These are phyloP conservation scores for Aplysia californica DNA, from an alignment of 1,140 invertebrate genomes.

Conservation along the genomic window DNA sequence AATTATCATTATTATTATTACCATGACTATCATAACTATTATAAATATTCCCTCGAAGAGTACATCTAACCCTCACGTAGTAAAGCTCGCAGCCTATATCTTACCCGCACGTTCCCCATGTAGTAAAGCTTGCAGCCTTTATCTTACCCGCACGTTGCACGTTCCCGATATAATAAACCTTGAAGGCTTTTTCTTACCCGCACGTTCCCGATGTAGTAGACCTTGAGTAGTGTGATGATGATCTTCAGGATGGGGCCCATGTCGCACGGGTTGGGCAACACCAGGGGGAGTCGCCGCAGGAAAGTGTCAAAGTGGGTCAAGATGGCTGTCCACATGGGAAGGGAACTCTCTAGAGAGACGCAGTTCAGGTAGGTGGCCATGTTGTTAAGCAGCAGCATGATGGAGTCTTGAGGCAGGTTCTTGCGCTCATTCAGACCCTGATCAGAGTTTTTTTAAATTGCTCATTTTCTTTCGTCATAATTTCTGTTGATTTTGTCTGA, in stretches of 20 bases:
- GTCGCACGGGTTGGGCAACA: constrained; percentile 78
- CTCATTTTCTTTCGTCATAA: too few relatives aligned
- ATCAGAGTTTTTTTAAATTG: constrained; percentile 32
- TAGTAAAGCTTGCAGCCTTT: too few relatives aligned
- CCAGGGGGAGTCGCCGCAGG: constrained; percentile 80
- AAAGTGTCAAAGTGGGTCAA: constrained; percentile 87
- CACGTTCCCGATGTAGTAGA: constrained; percentile 83
- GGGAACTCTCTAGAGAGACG: constrained; percentile 84
- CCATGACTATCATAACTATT: too few relatives aligned
- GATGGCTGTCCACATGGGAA: constrained; percentile 81
- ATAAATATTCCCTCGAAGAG: too few relatives aligned
- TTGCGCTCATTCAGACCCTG: constrained; percentile 89
- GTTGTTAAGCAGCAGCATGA: constrained; percentile 79
- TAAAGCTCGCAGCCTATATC: too few relatives aligned
- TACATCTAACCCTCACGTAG: too few relatives aligned
- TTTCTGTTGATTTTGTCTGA: too few relatives aligned
- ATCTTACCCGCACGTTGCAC: too few relatives aligned
- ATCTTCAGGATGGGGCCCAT: constrained; percentile 83
- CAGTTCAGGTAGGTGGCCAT: constrained; percentile 93
- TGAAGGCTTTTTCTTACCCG: constrained; percentile 80
- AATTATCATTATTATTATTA: too few relatives aligned
- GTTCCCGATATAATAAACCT: too few relatives aligned
- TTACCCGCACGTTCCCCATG: too few relatives aligned
- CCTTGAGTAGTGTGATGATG: constrained; percentile 85
- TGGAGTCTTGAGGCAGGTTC: constrained; percentile 80